phyloP scores from a whole-genome alignment of 2,888 invertebrate genomes.

The Epirrita christyi region DNA sequence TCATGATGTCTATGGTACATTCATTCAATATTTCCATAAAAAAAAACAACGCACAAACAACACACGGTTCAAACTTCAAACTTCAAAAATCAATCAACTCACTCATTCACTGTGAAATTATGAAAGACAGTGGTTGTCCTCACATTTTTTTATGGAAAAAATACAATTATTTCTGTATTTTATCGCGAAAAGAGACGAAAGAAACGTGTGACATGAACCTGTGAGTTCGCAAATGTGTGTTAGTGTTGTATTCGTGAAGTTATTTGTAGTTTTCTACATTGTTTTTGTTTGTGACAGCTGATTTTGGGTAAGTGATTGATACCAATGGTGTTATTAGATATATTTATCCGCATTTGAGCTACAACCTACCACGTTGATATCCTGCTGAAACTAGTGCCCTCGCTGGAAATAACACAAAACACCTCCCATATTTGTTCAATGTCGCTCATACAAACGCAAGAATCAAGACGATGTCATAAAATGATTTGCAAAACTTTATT shows the following conservation, averaged over 20 bases:
- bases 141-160: slow-evolving; percentile 33
- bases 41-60: no score
- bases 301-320: slow-evolving; percentile 36
- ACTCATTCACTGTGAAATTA: slow-evolving; percentile 37
- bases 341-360: neutral
- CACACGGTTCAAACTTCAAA: neutral
- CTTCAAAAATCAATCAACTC: slow-evolving; percentile 7
- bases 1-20: no score
- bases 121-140: slow-evolving; percentile 35
- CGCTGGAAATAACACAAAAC: neutral
- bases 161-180: slow-evolving; percentile 35
- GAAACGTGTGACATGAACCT: slow-evolving; percentile 44
- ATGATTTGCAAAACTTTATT: no score
- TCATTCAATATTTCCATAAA: no score
- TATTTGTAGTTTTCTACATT: slow-evolving; percentile 41
- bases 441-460: no score
- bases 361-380: neutral
- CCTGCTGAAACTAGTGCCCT: slow-evolving; percentile 4
- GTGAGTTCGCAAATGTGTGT: slow-evolving; percentile 43
- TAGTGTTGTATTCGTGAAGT: slow-evolving; percentile 42
- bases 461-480: no score
- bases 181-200: slow-evolving; percentile 37
- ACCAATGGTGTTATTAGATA: neutral
- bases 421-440: neutral
- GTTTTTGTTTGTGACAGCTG: slow-evolving; percentile 41